phyloP scores from a whole-genome alignment of 2,113 vertebrate species.

The Cephalophus harveyi region DNA sequence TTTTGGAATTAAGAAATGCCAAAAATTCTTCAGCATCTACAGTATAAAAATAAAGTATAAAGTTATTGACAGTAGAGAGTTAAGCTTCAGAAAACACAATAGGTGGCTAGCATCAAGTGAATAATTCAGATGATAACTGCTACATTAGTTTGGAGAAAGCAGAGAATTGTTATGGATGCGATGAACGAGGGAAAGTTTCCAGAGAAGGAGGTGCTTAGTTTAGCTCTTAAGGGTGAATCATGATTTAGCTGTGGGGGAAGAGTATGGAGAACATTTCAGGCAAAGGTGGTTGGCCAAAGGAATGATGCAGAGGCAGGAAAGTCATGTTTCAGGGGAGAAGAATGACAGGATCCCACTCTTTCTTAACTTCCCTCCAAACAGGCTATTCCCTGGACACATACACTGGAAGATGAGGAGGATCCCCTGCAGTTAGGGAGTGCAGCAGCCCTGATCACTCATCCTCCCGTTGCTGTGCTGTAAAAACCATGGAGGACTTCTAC shows the following conservation, averaged over 20 bases:
- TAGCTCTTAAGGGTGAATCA: background rate
- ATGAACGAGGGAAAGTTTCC: background rate
- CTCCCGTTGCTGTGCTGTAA: background rate
- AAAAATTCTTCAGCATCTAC: conserved; percentile 61
- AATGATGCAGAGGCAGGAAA: background rate
- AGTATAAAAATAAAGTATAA: conserved; percentile 28
- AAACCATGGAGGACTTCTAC: background rate
- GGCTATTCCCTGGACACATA: background rate
- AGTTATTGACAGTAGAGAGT: conserved; percentile 29
- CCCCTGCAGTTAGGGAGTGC: no score
- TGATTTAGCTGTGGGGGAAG: background rate
- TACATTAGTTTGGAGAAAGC: background rate
- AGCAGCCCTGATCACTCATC: background rate
- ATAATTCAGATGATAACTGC: background rate
- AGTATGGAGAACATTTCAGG: background rate
- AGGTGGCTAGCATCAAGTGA: background rate
- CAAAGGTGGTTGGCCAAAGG: background rate
- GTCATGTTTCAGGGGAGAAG: background rate
- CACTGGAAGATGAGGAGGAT: background rate
- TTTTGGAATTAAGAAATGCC: conserved; percentile 39
- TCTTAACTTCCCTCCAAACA: background rate
- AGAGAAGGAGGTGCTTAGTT: background rate
- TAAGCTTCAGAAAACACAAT: conserved; percentile 11
- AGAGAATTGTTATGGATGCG: background rate
- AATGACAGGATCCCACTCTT: background rate